A percentile compares a stretch with the other conserved stretches of the same genome.
These are phyloP conservation scores for Cryptomyrus ogoouensis DNA, from an alignment of 2,113 vertebrate genomes.

Conservation along the genomic window DNA sequence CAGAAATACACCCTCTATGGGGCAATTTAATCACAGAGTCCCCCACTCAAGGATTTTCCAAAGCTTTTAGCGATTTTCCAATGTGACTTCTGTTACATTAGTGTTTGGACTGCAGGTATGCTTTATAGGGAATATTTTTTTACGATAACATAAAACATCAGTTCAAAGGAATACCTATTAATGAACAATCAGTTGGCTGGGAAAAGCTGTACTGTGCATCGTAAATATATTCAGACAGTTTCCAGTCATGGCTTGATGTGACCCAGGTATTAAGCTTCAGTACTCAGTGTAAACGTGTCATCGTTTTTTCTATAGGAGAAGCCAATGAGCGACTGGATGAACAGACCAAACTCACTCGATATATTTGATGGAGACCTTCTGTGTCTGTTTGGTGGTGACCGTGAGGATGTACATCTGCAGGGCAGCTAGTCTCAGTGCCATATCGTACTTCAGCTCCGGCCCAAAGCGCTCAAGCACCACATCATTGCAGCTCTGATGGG, in stretches of 20 bases:
- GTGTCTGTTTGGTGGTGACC: conserved; percentile 85
- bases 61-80: conserved; percentile 5
- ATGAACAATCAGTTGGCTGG: not conserved
- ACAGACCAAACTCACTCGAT: conserved; percentile 79
- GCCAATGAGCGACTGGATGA: not conserved
- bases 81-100: not conserved
- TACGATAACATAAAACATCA: not conserved
- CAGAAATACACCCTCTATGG: not conserved
- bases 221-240: not conserved
- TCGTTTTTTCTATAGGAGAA: not conserved
- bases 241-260: not conserved
- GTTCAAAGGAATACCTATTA: not conserved
- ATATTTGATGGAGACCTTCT: conserved; percentile 95
- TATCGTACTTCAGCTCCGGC: conserved; percentile 87
- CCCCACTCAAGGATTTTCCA: not conserved
- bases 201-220: not conserved
- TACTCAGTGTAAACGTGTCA: not conserved
- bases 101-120: not conserved
- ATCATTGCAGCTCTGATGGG: conserved; percentile 82
- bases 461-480: conserved; percentile 90
- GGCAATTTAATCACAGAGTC: not conserved
- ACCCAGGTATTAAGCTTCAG: not conserved
- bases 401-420: conserved; percentile 95
- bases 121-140: not conserved
- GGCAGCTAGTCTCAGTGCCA: conserved; percentile 81